Conservation (phyloP, 2,797 vertebrate genomes). For the Sarcophilus harrisii region DNA sequence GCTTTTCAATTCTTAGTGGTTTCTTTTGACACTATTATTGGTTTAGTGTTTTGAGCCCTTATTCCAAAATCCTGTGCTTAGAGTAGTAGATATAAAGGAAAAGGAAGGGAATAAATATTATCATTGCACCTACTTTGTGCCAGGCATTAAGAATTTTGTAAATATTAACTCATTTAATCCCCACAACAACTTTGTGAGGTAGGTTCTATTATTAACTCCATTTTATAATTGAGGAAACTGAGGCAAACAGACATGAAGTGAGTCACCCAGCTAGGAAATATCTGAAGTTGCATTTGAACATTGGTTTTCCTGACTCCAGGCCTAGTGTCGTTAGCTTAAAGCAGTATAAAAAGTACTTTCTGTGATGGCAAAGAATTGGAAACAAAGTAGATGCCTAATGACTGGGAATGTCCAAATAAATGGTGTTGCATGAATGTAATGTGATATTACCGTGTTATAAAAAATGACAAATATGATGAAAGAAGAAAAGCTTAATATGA, state of each 20-base stretch:
- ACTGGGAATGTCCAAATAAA: too few species aligned
- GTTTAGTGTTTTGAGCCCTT: neutral
- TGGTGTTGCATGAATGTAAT: too few species aligned
- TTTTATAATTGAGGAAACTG: neutral
- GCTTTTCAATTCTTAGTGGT: conserved; percentile 30
- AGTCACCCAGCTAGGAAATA: too few species aligned
- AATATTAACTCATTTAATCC: neutral
- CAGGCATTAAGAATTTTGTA: neutral
- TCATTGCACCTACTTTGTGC: neutral
- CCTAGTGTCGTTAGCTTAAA: neutral
- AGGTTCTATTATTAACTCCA: neutral
- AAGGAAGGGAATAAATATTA: neutral
- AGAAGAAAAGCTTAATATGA: too few species aligned
- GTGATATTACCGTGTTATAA: too few species aligned
- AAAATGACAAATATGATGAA: too few species aligned
- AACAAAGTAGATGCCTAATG: too few species aligned
- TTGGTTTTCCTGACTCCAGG: neutral
- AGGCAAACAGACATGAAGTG: neutral
- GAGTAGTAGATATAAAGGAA: neutral
- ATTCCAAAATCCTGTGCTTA: neutral
- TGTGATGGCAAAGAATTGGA: too few species aligned
- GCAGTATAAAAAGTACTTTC: neutral
- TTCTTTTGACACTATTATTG: neutral
- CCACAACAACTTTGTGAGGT: neutral
- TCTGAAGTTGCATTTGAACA: neutral